phyloP scores from a whole-genome alignment of 2,888 invertebrate species.

The Mystacides longicornis region DNA sequence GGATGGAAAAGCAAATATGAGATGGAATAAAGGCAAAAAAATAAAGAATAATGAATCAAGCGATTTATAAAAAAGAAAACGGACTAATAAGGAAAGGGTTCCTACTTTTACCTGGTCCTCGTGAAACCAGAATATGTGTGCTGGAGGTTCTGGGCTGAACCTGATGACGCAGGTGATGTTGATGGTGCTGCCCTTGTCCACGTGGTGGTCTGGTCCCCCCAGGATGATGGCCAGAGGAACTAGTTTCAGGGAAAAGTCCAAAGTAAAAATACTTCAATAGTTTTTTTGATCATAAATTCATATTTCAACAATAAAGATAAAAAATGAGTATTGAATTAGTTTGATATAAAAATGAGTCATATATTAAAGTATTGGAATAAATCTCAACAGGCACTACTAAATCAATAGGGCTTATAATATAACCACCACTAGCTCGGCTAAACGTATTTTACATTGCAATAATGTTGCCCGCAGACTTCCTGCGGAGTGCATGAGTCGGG shows the following conservation, averaged over 20 bases:
- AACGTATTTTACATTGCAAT: no score
- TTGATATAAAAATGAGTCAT: no score
- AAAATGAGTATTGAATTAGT: no score
- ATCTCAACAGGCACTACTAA: no score
- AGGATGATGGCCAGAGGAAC: conserved; percentile 73
- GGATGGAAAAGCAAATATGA: not conserved
- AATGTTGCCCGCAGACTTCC: no score
- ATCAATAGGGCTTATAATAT: no score
- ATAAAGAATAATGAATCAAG: not conserved
- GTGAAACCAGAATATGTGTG: conserved; percentile 77
- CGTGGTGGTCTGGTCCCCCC: conserved; percentile 72
- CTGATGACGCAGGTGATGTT: conserved; percentile 74
- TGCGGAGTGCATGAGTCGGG: no score
- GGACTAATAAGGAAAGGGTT: not conserved
- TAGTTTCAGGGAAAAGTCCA: conserved; percentile 33
- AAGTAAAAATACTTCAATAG: conserved; percentile 11
- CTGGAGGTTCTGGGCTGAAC: conserved; percentile 73
- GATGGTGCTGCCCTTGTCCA: conserved; percentile 76
- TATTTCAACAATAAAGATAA: no score
- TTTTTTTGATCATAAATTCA: conserved; percentile 5
- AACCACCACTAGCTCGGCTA: no score
- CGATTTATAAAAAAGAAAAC: not conserved
- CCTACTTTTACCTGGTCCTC: conserved; percentile 60
- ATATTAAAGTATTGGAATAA: no score
- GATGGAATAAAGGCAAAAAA: not conserved